phyloP scores from a whole-genome alignment of 2,888 invertebrate species.

The Trissolcus japonicus region DNA sequence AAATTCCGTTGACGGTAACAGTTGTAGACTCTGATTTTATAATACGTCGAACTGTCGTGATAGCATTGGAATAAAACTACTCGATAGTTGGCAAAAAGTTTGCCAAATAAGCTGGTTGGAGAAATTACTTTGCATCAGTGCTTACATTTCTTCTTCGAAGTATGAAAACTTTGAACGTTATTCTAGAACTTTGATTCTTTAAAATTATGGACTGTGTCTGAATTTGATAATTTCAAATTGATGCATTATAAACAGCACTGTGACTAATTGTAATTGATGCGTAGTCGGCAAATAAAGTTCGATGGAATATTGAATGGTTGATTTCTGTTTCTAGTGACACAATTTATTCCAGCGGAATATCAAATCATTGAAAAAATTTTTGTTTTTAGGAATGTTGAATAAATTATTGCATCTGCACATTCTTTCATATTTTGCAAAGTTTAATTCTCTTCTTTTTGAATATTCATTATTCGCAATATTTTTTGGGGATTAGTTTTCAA shows the following conservation, averaged over 20 bases:
- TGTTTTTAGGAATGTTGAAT: too few relatives aligned
- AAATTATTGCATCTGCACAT: too few relatives aligned
- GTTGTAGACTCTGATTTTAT: slow-evolving; percentile 48
- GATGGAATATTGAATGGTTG: too few relatives aligned
- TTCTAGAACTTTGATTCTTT: slow-evolving; percentile 50
- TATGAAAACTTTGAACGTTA: slow-evolving; percentile 49
- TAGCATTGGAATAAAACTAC: slow-evolving; percentile 50
- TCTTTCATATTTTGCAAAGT: too few relatives aligned
- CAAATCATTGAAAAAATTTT: too few relatives aligned
- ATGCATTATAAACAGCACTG: slow-evolving; percentile 40
- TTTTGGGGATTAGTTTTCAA: too few relatives aligned
- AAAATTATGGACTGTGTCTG: slow-evolving; percentile 37
- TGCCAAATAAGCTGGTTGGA: slow-evolving; percentile 50
- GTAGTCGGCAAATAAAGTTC: too few relatives aligned
- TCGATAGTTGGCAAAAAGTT: slow-evolving; percentile 47
- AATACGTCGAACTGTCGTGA: slow-evolving; percentile 51
- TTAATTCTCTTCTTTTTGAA: too few relatives aligned
- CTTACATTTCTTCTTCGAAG: slow-evolving; percentile 50
- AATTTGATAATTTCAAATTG: slow-evolving; percentile 47
- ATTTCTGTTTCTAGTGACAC: too few relatives aligned
- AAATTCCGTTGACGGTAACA: slow-evolving; percentile 39
- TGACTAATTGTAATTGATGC: slow-evolving; percentile 33
- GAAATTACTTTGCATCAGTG: slow-evolving; percentile 50
- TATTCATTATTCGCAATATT: too few relatives aligned
- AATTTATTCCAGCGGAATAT: too few relatives aligned